Evolutionary conservation across 1,140 invertebrate genomes (phyloP).

Genomic region (Chironomus striatipennis): DNA sequence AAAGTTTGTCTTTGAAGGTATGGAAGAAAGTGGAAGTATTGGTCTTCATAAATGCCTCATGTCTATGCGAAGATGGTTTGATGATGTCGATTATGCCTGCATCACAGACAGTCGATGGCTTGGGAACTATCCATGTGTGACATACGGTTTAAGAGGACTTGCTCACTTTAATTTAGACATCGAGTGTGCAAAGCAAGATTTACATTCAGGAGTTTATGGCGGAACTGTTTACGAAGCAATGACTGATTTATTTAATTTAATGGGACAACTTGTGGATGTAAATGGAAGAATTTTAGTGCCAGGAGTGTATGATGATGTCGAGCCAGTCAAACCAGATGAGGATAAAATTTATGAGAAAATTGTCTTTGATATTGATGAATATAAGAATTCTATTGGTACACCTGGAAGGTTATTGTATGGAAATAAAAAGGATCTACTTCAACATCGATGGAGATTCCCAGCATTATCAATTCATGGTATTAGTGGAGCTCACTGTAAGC

Average conservation of each 20-base stretch:
- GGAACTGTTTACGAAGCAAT: conserved; percentile 85
- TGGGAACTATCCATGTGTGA: conserved; percentile 91
- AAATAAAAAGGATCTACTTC: conserved; percentile 67
- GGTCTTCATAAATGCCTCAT: conserved; percentile 83
- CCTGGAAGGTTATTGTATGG: conserved; percentile 57
- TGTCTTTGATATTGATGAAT: conserved; percentile 82
- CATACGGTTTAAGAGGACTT: conserved; percentile 90
- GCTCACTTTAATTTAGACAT: conserved; percentile 90
- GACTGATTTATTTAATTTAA: conserved; percentile 75
- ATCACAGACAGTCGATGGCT: conserved; percentile 99
- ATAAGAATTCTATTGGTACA: conserved; percentile 62
- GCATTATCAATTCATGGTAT: conserved; percentile 88
- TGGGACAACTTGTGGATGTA: conserved; percentile 73
- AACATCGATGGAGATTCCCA: conserved; percentile 87
- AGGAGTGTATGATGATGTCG: conserved; percentile 66
- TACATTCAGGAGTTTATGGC: conserved; percentile 93
- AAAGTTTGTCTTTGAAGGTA: conserved; percentile 96
- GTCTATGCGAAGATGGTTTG: conserved; percentile 71
- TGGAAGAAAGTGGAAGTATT: conserved; percentile 96
- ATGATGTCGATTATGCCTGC: conserved; percentile 86
- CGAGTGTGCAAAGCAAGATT: conserved; percentile 79
- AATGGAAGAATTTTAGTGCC: conserved; percentile 76
- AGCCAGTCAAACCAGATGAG: conserved; percentile 62
- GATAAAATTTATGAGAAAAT: conserved; percentile 71
- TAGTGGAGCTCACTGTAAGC: conserved; percentile 75